Conservation (phyloP, 2,797 vertebrate species). For the Setipinna tenuifilis region DNA sequence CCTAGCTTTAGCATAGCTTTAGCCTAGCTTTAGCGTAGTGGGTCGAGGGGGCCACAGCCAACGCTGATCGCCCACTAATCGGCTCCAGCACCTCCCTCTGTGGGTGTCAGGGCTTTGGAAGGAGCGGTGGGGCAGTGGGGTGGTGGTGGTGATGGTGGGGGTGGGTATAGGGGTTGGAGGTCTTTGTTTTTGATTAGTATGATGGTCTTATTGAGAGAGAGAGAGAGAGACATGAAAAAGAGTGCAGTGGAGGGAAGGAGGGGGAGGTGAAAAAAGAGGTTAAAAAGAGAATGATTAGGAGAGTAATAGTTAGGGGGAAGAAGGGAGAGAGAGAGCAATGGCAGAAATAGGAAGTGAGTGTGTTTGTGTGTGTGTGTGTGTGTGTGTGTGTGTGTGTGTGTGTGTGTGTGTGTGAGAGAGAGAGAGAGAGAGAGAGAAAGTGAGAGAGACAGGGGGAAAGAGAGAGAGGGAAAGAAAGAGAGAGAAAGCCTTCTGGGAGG, state of each 20-base stretch:
- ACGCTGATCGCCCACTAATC: background rate
- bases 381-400: background rate
- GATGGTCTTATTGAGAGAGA: constrained; percentile 37
- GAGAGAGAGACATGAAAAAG: constrained; percentile 41
- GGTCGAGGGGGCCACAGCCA: background rate
- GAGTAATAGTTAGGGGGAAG: background rate
- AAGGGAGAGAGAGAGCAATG: background rate
- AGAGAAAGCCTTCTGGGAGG: constrained; percentile 71
- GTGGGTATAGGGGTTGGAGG: background rate
- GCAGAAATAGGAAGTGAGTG: background rate
- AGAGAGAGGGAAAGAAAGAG: background rate
- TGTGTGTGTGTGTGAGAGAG: too few relatives aligned
- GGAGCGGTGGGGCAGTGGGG: background rate
- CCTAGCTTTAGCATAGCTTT: background rate
- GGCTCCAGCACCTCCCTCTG: background rate
- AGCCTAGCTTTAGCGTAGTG: background rate
- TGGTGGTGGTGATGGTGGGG: background rate
- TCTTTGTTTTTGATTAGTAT: background rate
- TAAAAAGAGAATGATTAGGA: constrained; percentile 39
- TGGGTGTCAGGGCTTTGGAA: background rate
- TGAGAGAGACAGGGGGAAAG: background rate
- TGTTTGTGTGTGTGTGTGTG: background rate
- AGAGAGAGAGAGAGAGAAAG: constrained; percentile 2
- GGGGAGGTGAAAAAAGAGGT: constrained; percentile 41
- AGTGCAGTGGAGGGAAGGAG: background rate